Base-by-base conservation (phyloP, 2,797 vertebrate species). In the Toxotes lorentzi region DNA sequence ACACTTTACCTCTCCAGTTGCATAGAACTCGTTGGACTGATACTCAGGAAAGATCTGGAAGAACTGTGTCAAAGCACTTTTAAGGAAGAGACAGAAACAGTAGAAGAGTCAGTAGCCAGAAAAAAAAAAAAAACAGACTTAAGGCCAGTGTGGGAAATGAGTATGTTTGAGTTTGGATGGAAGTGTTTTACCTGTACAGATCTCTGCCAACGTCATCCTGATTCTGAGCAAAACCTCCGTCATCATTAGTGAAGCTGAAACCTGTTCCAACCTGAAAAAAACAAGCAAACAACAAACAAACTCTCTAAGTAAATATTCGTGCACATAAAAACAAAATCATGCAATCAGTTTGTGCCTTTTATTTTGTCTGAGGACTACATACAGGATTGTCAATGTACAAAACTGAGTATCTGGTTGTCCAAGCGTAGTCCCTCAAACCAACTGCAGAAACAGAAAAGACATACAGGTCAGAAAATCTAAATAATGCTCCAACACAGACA, bases 1-100 rank as follows among this genome's bases (percentile, higher is more conserved):
- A 65, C 38, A 32, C 60, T 45, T 51, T 68, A 96, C 97, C 96
- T 98, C 96, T 72, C 96, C 96, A 40, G 94, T 96, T 81, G 94
- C 94, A 81, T 94, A 97, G 85, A 97, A 99, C 24, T 96, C 89
- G 83, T 96, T 97, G 78, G 94, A 84, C 89, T 95, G 93, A 91
- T 96, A 97, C 59, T 96, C 95, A 10, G 95, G 94, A 88, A 98
- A 98, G 68, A 96, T 86, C 88, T 95, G 94, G 89, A 95, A 98
- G 93, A 98, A 97, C 86, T 96, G 95, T 27, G 58, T 88, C 65
- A 97, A 92, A 5, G 92, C 96, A 84, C 96, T 96, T 82, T 82
- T 56, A 81, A 85, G 78, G 21, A 62, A 87, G 21, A 79, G 63
- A 78, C 1, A 12, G 19, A 50, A 69, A 74, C 2, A 43, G 21